Conservation (phyloP, 2,797 vertebrate species). For the Gymnopithys bicolor region DNA sequence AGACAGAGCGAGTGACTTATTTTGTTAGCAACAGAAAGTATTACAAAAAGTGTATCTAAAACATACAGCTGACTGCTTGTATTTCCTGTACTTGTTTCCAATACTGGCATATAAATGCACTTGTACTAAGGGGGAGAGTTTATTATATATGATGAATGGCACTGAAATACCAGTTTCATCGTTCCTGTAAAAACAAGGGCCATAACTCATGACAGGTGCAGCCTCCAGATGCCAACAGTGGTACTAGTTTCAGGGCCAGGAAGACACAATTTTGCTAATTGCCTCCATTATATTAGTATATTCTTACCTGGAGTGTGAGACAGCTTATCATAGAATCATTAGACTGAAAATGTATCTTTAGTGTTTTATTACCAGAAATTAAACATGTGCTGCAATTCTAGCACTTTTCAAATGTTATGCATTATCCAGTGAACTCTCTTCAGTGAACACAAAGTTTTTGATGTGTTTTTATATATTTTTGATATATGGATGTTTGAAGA, state of each 20-base stretch:
- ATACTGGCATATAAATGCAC: constrained; percentile 41
- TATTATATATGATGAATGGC: constrained; percentile 39
- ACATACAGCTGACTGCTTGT: constrained; percentile 52
- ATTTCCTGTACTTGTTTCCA: constrained; percentile 46
- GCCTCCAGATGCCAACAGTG: constrained; percentile 36
- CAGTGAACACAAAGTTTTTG: not conserved
- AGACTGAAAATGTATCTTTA: not conserved
- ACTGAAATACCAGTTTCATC: constrained; percentile 34
- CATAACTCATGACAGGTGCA: constrained; percentile 46
- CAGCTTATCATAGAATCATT: not conserved
- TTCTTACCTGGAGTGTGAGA: not conserved
- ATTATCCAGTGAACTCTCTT: not conserved
- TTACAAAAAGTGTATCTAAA: constrained; percentile 58
- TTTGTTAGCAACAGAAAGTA: constrained; percentile 66
- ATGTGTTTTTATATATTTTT: not conserved
- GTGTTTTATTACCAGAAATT: not conserved
- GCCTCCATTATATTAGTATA: not conserved
- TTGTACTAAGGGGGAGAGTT: constrained; percentile 17
- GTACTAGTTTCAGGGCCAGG: constrained; percentile 29
- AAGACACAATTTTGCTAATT: constrained; percentile 35
- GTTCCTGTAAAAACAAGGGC: constrained; percentile 30
- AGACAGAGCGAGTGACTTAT: constrained; percentile 53
- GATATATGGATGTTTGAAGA: not conserved
- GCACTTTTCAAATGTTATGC: not conserved
- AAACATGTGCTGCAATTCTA: not conserved